Percentiles rank a stretch among this genome's conserved stretches.
These are phyloP conservation scores for Aphis gossypii DNA, from an alignment of 1,140 invertebrate genomes.

Conservation along the genomic window DNA sequence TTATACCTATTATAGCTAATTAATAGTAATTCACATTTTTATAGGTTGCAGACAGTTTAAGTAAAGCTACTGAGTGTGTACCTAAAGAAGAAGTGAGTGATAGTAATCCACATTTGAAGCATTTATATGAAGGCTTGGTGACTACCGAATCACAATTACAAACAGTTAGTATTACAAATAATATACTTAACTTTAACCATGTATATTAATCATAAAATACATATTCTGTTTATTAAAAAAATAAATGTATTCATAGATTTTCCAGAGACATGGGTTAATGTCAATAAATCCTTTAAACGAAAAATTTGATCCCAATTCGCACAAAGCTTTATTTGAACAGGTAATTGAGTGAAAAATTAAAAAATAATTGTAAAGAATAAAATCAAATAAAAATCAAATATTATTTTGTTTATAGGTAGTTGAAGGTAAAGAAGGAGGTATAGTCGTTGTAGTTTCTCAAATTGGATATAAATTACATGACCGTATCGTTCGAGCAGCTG, in stretches of 20 bases:
- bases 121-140: conserved; percentile 85
- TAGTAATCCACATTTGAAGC: conserved; percentile 85
- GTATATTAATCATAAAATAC: neutral
- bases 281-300: conserved; percentile 86
- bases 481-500: conserved; percentile 91
- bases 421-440: conserved; percentile 81
- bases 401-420: conserved; percentile 71
- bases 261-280: conserved; percentile 87
- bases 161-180: conserved; percentile 65
- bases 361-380: neutral
- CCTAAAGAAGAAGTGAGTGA: conserved; percentile 80
- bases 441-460: conserved; percentile 91
- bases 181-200: neutral
- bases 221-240: conserved; percentile 12
- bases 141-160: conserved; percentile 90
- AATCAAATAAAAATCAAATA: neutral
- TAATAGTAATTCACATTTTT: conserved; percentile 61
- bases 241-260: conserved; percentile 70
- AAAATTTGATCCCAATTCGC: conserved; percentile 96
- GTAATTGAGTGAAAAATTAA: conserved; percentile 64
- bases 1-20: neutral
- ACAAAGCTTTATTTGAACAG: conserved; percentile 95
- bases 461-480: conserved; percentile 94
- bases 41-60: conserved; percentile 85
- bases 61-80: conserved; percentile 87